Evolutionary conservation across 2,113 vertebrate species (phyloP).

Genomic region (Pachyramphus minor): DNA sequence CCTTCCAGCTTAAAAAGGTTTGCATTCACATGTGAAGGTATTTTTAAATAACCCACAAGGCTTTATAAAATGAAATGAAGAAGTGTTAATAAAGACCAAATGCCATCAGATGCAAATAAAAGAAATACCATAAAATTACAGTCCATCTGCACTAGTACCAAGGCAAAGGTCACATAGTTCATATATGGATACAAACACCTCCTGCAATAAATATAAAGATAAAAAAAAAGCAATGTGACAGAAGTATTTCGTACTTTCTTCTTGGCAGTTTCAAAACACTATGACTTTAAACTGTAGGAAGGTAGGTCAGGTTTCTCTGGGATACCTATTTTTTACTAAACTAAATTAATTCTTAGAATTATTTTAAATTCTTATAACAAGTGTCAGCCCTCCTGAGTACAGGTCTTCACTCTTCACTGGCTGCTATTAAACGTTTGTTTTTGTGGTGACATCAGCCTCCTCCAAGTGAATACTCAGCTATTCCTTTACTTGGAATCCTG

Average conservation of each 20-base stretch:
- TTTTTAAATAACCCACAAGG: not conserved
- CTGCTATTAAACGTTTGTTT: not conserved
- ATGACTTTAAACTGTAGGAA: not conserved
- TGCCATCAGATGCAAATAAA: not conserved
- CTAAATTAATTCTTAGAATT: not conserved
- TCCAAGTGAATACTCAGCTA: not conserved
- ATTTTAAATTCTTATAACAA: not conserved
- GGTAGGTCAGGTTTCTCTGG: constrained; percentile 28
- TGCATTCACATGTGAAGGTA: not conserved
- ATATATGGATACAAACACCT: not conserved
- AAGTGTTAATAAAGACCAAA: not conserved
- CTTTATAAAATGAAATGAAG: not conserved
- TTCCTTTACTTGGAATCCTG: not conserved
- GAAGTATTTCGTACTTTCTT: not conserved
- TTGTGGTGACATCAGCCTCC: not conserved
- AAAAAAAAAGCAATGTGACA: not conserved
- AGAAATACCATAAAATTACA: too few relatives aligned
- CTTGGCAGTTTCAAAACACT: not conserved
- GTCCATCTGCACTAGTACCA: not conserved
- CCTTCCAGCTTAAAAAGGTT: not conserved
- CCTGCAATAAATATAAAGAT: not conserved
- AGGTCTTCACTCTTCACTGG: not conserved
- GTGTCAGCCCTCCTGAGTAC: not conserved
- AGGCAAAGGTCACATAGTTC: not conserved
- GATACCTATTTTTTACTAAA: constrained; percentile 21